Percentiles rank a stretch among this genome's conserved stretches.
These are phyloP conservation scores for Passerina amoena DNA, from an alignment of 2,113 vertebrate genomes.

Conservation along the genomic window DNA sequence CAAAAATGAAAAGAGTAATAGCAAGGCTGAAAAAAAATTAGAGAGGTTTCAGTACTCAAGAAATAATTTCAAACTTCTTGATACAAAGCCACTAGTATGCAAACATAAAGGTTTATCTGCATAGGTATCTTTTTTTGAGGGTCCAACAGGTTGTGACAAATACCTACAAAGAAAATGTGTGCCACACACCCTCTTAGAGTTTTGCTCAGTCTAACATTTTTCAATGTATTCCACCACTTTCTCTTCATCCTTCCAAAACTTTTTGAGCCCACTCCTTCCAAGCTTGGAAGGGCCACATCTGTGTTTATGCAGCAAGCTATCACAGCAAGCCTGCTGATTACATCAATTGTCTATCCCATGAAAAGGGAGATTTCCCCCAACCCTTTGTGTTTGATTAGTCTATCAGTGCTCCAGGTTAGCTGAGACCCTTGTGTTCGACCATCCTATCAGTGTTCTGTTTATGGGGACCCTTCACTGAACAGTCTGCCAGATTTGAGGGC, in stretches of 20 bases:
- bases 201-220: neutral
- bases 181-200: neutral
- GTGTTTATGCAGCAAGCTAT: neutral
- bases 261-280: neutral
- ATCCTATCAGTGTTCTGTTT: neutral
- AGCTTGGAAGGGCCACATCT: neutral
- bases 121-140: neutral
- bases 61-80: neutral
- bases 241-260: neutral
- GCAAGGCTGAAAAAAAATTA: neutral
- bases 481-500: neutral
- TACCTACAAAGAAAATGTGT: neutral
- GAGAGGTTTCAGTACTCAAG: neutral
- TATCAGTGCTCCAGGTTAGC: neutral
- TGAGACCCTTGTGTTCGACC: neutral
- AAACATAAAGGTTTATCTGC: fast-evolving
- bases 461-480: neutral
- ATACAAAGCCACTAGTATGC: neutral
- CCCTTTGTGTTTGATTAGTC: neutral
- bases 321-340: neutral
- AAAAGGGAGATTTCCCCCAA: neutral
- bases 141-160: neutral
- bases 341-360: neutral
- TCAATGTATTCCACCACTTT: neutral
- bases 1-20: neutral